Conservation (phyloP, 2,888 invertebrate species). For the Gymnosoma rotundatum region DNA sequence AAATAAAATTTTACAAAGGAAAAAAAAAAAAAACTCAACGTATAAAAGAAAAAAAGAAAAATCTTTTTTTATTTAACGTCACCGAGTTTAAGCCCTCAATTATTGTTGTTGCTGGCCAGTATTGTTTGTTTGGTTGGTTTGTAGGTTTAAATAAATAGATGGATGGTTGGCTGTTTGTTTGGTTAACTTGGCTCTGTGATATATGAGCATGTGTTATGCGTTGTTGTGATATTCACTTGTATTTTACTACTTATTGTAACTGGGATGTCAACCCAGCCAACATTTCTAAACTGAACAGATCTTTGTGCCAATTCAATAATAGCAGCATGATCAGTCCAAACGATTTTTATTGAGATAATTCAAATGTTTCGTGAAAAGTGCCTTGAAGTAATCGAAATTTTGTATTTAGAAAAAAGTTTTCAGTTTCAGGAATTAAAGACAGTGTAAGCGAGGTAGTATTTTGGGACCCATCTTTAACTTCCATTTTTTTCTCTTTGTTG, state of each 20-base stretch:
- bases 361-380: too few relatives aligned
- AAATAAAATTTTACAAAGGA: constrained; percentile 10
- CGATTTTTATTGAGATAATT: too few relatives aligned
- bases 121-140: constrained; percentile 46
- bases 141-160: constrained; percentile 31
- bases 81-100: constrained; percentile 52
- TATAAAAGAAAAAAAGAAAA: constrained; percentile 30
- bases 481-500: too few relatives aligned
- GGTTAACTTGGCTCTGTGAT: constrained; percentile 67
- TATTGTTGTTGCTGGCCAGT: constrained; percentile 37
- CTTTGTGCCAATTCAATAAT: background rate
- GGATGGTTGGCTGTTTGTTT: constrained; percentile 37
- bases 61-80: constrained; percentile 67
- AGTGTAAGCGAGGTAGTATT: too few relatives aligned
- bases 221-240: constrained; percentile 48
- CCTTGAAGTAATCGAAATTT: too few relatives aligned
- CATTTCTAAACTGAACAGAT: background rate
- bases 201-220: constrained; percentile 65
- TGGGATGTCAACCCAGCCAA: constrained; percentile 29
- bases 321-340: too few relatives aligned
- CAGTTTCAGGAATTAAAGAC: too few relatives aligned
- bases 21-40: constrained; percentile 28
- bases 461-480: too few relatives aligned
- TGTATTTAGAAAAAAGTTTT: too few relatives aligned
- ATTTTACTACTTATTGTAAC: constrained; percentile 18